Base-by-base conservation (phyloP, 2,888 invertebrate species). In the Malthinus seriepunctatus region DNA sequence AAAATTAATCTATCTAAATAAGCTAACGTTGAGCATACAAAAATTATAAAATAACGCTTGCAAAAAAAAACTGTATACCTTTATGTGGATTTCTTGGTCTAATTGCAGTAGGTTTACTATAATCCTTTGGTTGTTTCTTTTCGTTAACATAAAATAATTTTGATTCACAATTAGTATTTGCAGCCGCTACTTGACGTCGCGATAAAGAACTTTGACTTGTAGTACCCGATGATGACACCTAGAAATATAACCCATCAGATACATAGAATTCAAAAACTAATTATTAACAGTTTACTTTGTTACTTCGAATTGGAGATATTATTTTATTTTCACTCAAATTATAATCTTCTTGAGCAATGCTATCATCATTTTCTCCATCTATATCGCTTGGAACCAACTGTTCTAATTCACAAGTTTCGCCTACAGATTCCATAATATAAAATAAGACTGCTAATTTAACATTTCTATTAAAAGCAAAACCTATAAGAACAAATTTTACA, bases 291-390 rank as follows among this genome's bases (percentile, higher is more conserved):
- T 67, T 66, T 72, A 78, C 78, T 73, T 76, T 79, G 56, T 69
- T 74, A 62, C 77, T 78, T 61, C 78, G 65, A 14, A 76, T 73
- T 23, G 79, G 79, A 8, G 79, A 78, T 35, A 74, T 69, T 32
- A 78, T 67, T 75, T 79, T 79, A 14, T 71, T 71, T 67, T 78
- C 78, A 44, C 69, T 70, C 14, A 72, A 59, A 38, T 67, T 68
- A 37, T 69, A 71, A 58, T 78, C 78, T 57, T 77, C 77, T 65
- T 78, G 78, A 39, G 73, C 71, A 44, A 75, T 75, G 58, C 77
- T 78, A 63, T 79, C 78, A 55, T 79, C 79, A 63, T 78, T 78
- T 66, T 78, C 79, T 14, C 76, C 76, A 66, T 79, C 79, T 8
- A 63, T 70, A 68, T 76, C 76, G 65, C 78, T 79, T 8, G 78